Evolutionary conservation across 1,140 invertebrate species (phyloP).

Genomic region (Batillaria attramentaria): DNA sequence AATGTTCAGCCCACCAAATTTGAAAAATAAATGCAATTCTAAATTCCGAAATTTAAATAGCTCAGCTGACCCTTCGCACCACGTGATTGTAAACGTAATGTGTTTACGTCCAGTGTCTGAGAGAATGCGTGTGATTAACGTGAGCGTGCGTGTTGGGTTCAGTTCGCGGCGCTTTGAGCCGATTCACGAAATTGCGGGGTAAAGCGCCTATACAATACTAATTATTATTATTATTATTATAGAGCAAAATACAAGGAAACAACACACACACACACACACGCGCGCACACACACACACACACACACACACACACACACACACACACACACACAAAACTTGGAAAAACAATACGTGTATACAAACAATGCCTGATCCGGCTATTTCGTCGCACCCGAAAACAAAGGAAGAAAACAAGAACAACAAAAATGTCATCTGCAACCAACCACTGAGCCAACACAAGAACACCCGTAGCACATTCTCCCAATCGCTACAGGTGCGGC

Average conservation of each 20-base stretch:
- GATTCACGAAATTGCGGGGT: background rate
- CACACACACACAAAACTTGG: background rate
- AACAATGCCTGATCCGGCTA: too few relatives aligned
- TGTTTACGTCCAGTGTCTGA: slow-evolving; percentile 1
- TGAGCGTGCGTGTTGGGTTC: background rate
- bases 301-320: slow-evolving; percentile 3
- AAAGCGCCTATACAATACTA: background rate
- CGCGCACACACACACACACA: slow-evolving; percentile 4
- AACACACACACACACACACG: slow-evolving; percentile 17
- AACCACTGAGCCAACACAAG: too few relatives aligned
- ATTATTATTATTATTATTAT: background rate
- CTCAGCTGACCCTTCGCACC: too few relatives aligned
- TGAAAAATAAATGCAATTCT: too few relatives aligned
- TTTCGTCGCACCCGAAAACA: too few relatives aligned
- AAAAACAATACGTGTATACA: too few relatives aligned
- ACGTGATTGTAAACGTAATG: background rate
- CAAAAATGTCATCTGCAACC: too few relatives aligned
- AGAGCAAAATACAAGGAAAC: slow-evolving; percentile 13
- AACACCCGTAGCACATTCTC: too few relatives aligned
- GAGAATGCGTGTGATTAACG: background rate
- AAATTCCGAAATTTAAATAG: too few relatives aligned
- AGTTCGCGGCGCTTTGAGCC: background rate
- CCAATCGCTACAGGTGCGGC: too few relatives aligned
- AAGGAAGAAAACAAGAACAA: too few relatives aligned
- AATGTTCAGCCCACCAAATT: too few relatives aligned